These are phyloP conservation scores for Coryphaenoides rupestris DNA, from an alignment of 2,113 vertebrate genomes.

Conservation along the genomic window DNA sequence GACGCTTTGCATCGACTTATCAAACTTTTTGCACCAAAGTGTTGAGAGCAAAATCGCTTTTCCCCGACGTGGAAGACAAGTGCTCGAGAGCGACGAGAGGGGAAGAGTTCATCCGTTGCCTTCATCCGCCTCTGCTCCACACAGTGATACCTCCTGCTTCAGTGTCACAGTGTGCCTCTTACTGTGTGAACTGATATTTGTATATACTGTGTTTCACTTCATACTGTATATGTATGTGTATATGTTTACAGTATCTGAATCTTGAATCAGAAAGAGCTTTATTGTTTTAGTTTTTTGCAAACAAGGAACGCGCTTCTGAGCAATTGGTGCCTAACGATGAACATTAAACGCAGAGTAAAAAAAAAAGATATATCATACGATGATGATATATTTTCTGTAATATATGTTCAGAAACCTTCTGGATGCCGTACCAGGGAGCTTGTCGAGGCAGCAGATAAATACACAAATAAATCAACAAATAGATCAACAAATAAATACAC, in stretches of 20 bases:
- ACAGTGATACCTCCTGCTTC: constrained; percentile 7
- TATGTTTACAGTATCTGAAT: too few species aligned
- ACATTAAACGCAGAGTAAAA: too few species aligned
- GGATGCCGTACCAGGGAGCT: not conserved
- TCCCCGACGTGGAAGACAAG: constrained; percentile 4
- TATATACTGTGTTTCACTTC: not conserved
- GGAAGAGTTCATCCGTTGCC: not conserved
- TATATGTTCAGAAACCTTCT: not conserved
- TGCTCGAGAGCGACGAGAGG: constrained; percentile 12
- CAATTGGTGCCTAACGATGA: too few species aligned
- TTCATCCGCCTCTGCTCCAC: constrained; percentile 2
- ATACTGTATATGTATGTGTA: too few species aligned
- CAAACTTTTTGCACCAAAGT: constrained; percentile 12
- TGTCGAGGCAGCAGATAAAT: constrained; percentile 50
- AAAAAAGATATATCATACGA: too few species aligned
- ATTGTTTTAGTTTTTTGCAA: too few species aligned
- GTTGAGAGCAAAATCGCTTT: constrained; percentile 9
- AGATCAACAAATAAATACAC: too few species aligned
- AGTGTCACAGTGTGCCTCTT: not conserved
- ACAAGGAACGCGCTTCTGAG: too few species aligned
- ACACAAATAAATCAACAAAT: constrained; percentile 67
- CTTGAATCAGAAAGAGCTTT: too few species aligned
- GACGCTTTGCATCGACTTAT: constrained; percentile 19
- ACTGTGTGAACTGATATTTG: not conserved
- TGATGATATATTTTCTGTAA: too few species aligned